Conservation (phyloP, 2,888 invertebrate species). For the Alsophila aescularia region DNA sequence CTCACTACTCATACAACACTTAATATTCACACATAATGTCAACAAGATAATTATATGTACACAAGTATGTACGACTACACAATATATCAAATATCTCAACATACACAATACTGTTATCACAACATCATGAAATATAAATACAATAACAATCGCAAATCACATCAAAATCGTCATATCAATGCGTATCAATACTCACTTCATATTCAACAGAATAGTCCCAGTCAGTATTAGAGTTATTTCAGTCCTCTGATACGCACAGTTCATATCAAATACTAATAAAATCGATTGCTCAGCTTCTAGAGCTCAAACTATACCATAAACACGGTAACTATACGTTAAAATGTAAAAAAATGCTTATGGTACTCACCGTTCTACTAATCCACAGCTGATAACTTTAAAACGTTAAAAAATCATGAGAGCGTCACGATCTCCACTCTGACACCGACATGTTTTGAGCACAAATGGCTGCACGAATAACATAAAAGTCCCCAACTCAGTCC, state of each 20-base stretch:
- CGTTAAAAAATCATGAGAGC: slow-evolving; percentile 69
- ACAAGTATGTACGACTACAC: not conserved
- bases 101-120: not conserved
- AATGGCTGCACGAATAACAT: slow-evolving; percentile 80
- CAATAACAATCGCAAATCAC: slow-evolving; percentile 21
- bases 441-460: slow-evolving; percentile 75
- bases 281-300: slow-evolving; percentile 30
- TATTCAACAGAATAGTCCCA: slow-evolving; percentile 48
- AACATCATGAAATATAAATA: not conserved
- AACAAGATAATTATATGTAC: not conserved
- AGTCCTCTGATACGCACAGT: slow-evolving; percentile 48
- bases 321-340: slow-evolving; percentile 18
- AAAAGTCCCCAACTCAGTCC: slow-evolving; percentile 64
- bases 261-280: slow-evolving; percentile 33
- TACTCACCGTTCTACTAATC: slow-evolving; percentile 62
- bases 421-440: slow-evolving; percentile 65
- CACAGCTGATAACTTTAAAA: slow-evolving; percentile 58
- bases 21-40: not conserved
- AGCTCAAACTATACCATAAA: slow-evolving; percentile 25
- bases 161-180: slow-evolving; percentile 34
- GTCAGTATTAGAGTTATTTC: slow-evolving; percentile 52
- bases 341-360: slow-evolving; percentile 42
- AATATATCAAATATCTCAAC: not conserved
- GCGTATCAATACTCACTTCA: slow-evolving; percentile 32
- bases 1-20: not conserved